Percentiles rank a stretch among this genome's conserved stretches.
These are phyloP conservation scores for Sarcophaga bullata DNA, from an alignment of 1,140 invertebrate genomes.

Conservation along the genomic window DNA sequence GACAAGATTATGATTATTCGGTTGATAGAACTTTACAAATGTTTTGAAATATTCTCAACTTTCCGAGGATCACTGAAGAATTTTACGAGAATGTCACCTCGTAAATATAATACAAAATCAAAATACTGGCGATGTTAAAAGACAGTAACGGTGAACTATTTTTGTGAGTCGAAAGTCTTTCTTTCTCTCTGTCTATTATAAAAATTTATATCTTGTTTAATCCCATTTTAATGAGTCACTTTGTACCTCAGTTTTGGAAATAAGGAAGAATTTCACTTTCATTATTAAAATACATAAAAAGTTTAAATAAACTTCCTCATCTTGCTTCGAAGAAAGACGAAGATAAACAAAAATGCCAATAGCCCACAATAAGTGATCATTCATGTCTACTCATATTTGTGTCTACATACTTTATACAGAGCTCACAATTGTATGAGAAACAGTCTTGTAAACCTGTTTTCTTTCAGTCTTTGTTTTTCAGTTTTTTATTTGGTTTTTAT, in stretches of 20 bases:
- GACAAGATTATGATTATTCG: too few relatives aligned
- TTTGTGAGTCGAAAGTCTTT: too few relatives aligned
- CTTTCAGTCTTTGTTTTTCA: not conserved
- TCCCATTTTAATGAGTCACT: too few relatives aligned
- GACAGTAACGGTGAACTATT: too few relatives aligned
- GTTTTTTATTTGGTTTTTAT: not conserved
- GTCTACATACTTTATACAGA: not conserved
- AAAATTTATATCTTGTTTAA: too few relatives aligned
- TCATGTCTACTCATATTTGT: not conserved
- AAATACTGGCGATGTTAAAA: too few relatives aligned
- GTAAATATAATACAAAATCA: too few relatives aligned
- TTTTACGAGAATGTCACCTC: too few relatives aligned
- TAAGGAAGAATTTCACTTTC: constrained; percentile 23
- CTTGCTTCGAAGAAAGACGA: not conserved
- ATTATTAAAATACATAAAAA: not conserved
- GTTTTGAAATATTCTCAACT: too few relatives aligned
- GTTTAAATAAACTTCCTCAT: constrained; percentile 10
- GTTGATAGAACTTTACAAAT: too few relatives aligned
- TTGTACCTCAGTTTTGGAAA: not conserved
- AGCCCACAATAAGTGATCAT: not conserved
- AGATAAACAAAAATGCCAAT: not conserved
- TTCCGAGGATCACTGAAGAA: too few relatives aligned
- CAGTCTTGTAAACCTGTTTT: not conserved
- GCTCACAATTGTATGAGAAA: not conserved
- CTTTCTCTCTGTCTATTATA: too few relatives aligned